Evolutionary conservation across 2,113 vertebrate species (phyloP).

Genomic region (Amphiprion ocellaris): DNA sequence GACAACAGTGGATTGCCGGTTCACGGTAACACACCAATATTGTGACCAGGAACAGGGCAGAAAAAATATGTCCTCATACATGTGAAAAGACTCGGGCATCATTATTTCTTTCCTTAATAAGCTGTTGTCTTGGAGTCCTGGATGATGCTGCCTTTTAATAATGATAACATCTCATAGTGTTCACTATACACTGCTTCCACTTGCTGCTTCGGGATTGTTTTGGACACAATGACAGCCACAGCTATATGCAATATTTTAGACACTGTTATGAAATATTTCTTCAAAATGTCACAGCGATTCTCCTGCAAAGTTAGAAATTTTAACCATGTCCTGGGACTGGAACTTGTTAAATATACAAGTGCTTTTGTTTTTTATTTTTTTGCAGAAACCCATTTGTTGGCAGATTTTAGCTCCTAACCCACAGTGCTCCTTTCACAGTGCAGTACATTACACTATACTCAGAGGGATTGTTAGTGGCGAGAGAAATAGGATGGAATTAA

Average conservation of each 20-base stretch:
- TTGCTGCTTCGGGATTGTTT: constrained; percentile 18
- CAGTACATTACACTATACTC: constrained; percentile 34
- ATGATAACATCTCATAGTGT: constrained; percentile 14
- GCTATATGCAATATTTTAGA: constrained; percentile 11
- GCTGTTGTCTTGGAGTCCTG: constrained; percentile 38
- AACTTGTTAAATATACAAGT: constrained; percentile 29
- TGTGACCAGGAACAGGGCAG: constrained; percentile 2
- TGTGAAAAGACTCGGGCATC: constrained; percentile 44
- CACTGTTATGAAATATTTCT: constrained; percentile 26
- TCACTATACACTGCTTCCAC: background rate
- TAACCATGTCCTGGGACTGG: background rate
- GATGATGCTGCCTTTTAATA: constrained; percentile 24
- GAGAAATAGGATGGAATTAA: constrained; percentile 46
- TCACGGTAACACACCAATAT: constrained; percentile 13
- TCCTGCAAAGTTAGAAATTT: background rate
- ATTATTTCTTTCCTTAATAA: constrained; percentile 58
- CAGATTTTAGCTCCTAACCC: constrained; percentile 31
- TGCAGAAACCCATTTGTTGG: constrained; percentile 35
- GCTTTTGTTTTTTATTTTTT: background rate
- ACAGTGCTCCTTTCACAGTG: constrained; percentile 1
- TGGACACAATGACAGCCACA: constrained; percentile 27
- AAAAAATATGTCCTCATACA: constrained; percentile 19
- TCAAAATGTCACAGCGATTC: background rate
- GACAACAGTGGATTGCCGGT: constrained; percentile 12
- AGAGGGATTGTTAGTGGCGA: constrained; percentile 43